Percentiles rank a stretch among this genome's conserved stretches.
These are phyloP conservation scores for Anomalospiza imberbis DNA, from an alignment of 2,797 vertebrate genomes.

Conservation along the genomic window DNA sequence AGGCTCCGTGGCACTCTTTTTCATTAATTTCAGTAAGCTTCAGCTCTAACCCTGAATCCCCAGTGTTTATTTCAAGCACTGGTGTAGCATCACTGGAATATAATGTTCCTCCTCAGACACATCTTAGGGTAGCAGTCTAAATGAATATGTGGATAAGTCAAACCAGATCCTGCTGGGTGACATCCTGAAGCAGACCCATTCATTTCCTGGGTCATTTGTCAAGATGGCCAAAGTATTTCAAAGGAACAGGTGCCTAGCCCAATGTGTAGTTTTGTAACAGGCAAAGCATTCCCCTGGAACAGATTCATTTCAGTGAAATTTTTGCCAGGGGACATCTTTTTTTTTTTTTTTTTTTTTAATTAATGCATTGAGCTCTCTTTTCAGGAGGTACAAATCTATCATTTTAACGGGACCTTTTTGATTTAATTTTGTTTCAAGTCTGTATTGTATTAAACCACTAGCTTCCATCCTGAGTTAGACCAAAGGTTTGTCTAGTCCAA, in stretches of 20 bases:
- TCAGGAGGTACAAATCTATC: not conserved
- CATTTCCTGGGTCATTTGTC: slow-evolving; percentile 3
- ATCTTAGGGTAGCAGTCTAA: not conserved
- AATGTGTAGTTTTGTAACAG: not conserved
- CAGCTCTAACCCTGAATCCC: not conserved
- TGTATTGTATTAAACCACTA: not conserved
- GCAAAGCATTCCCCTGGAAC: not conserved
- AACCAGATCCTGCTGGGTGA: not conserved
- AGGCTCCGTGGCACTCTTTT: not conserved
- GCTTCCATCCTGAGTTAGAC: not conserved
- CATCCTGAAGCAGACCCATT: not conserved
- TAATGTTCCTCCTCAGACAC: not conserved
- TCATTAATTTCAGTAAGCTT: slow-evolving; percentile 27
- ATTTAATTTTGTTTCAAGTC: slow-evolving; percentile 18
- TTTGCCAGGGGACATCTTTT: not conserved
- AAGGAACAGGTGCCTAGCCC: not conserved
- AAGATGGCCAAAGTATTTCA: not conserved
- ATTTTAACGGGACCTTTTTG: not conserved
- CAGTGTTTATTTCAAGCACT: not conserved
- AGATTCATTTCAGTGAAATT: not conserved
- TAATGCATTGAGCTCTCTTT: not conserved
- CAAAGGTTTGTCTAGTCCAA: not conserved
- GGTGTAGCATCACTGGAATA: not conserved
- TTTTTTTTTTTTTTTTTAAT: not conserved
- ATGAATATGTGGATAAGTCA: not conserved